Percentiles rank a stretch among this genome's conserved stretches.
phyloP scores from a whole-genome alignment of 2,113 vertebrate species.

The Varanus salvator region DNA sequence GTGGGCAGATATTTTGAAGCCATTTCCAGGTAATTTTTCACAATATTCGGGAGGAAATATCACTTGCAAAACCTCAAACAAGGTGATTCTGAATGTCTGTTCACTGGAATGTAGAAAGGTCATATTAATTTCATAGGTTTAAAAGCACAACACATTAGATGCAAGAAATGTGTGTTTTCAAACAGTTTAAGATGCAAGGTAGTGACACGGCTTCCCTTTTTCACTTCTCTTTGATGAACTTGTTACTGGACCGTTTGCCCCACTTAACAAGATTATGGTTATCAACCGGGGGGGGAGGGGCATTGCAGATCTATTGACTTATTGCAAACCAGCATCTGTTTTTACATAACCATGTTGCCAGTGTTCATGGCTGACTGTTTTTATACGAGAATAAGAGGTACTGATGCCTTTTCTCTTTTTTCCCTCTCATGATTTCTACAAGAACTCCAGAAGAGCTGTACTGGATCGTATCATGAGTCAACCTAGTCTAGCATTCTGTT shows the following conservation, averaged over 20 bases:
- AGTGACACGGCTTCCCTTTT: neutral
- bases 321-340: neutral
- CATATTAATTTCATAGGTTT: constrained; percentile 41
- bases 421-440: neutral
- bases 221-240: neutral
- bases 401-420: neutral
- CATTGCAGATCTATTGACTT: neutral
- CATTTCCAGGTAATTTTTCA: constrained; percentile 13
- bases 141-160: constrained; percentile 37
- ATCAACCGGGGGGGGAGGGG: neutral
- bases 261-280: neutral
- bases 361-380: neutral
- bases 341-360: neutral
- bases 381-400: neutral
- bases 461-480: no score
- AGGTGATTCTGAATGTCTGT: constrained; percentile 47
- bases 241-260: neutral
- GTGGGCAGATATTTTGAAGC: constrained; percentile 33
- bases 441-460: neutral
- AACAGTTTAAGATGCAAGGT: neutral
- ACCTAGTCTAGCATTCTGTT: no score
- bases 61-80: constrained; percentile 42
- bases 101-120: neutral
- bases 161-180: constrained; percentile 1
- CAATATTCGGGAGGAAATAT: constrained; percentile 31